Evolutionary conservation across 1,140 invertebrate species (phyloP).

Genomic region (Linepithema humile): DNA sequence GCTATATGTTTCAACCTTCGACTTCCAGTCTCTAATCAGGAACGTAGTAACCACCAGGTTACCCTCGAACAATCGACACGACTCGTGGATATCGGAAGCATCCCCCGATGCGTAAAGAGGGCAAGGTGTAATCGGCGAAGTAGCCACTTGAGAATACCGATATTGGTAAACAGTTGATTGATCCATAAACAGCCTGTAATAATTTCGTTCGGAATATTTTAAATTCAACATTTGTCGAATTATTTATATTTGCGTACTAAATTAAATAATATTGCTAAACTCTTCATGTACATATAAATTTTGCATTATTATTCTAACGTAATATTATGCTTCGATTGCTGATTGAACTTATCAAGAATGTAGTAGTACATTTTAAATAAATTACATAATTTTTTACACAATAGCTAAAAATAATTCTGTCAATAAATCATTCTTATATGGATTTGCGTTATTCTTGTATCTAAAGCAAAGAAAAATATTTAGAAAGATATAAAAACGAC

Average conservation of each 20-base stretch:
- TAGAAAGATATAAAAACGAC: neutral
- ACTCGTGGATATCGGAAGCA: neutral
- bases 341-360: neutral
- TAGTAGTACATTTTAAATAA: neutral
- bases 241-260: neutral
- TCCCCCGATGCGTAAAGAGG: neutral
- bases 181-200: neutral
- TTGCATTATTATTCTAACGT: neutral
- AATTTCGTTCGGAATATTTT: neutral
- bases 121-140: neutral
- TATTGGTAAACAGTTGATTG: too few relatives aligned
- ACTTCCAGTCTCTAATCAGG: conserved; percentile 56
- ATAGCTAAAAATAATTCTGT: neutral
- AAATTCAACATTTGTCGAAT: neutral
- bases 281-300: neutral
- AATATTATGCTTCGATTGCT: neutral
- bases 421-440: neutral
- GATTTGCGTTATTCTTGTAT: neutral
- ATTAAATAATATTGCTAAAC: neutral
- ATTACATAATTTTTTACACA: neutral
- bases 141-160: neutral
- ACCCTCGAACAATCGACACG: conserved; percentile 15
- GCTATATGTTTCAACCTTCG: conserved; percentile 62
- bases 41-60: conserved; percentile 19
- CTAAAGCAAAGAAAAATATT: conserved; percentile 4